These are phyloP conservation scores for Hydriomena furcata DNA, from an alignment of 2,888 invertebrate species.

Conservation along the genomic window DNA sequence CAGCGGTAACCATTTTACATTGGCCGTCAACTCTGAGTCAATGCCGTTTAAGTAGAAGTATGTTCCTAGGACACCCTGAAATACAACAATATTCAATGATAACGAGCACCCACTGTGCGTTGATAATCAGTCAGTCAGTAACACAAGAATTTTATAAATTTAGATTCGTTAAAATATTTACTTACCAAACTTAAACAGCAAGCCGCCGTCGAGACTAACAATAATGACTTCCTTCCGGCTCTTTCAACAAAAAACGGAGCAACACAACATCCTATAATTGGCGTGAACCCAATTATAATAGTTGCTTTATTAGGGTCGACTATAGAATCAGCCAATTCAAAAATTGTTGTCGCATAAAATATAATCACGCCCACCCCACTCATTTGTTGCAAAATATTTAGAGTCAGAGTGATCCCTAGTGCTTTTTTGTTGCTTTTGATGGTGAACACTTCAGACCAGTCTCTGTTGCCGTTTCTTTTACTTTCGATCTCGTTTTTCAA, in stretches of 20 bases:
- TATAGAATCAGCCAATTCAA: slow-evolving; percentile 49
- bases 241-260: slow-evolving; percentile 54
- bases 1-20: slow-evolving; percentile 51
- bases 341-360: slow-evolving; percentile 53
- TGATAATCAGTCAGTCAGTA: too few relatives aligned
- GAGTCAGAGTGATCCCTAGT: slow-evolving; percentile 43
- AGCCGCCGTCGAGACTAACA: slow-evolving; percentile 48
- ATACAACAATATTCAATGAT: too few relatives aligned
- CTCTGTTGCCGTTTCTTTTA: slow-evolving; percentile 21
- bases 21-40: slow-evolving; percentile 24
- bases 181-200: slow-evolving; percentile 56
- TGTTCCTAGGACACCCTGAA: slow-evolving; percentile 45
- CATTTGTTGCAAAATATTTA: slow-evolving; percentile 48
- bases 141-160: too few relatives aligned
- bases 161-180: too few relatives aligned
- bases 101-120: too few relatives aligned
- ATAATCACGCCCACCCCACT: slow-evolving; percentile 50
- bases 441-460: slow-evolving; percentile 49
- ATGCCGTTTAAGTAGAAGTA: slow-evolving; percentile 48
- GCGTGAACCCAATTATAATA: slow-evolving; percentile 52
- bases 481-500: slow-evolving; percentile 31
- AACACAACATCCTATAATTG: slow-evolving; percentile 44
- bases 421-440: slow-evolving; percentile 51
- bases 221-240: slow-evolving; percentile 47
- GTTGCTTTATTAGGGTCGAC: slow-evolving; percentile 51